Conservation (phyloP, 2,888 invertebrate genomes). For the Gnatocerus cornutus region DNA sequence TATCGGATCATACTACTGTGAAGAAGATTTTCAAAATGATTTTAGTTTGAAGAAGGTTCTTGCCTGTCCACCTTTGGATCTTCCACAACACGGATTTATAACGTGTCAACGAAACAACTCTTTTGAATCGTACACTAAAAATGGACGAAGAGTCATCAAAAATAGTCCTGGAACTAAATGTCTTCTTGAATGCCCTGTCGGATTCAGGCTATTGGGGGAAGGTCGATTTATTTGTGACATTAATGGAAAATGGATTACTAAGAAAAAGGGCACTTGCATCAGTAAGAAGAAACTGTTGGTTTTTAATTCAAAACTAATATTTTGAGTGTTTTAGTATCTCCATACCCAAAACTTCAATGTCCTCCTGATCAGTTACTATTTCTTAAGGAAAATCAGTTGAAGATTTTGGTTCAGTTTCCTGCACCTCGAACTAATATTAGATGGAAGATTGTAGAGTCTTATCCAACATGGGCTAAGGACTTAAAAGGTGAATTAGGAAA, state of each 20-base stretch:
- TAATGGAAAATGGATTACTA: constrained; percentile 71
- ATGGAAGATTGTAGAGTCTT: constrained; percentile 73
- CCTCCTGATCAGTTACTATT: constrained; percentile 71
- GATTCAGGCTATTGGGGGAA: constrained; percentile 70
- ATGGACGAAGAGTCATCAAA: constrained; percentile 64
- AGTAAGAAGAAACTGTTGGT: constrained; percentile 15
- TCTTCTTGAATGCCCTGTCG: constrained; percentile 70
- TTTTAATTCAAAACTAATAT: not conserved
- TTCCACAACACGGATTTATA: constrained; percentile 71
- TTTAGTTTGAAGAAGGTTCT: constrained; percentile 56
- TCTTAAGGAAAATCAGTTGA: not conserved
- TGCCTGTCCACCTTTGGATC: constrained; percentile 69
- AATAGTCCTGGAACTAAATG: constrained; percentile 73
- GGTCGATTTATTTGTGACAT: constrained; percentile 70
- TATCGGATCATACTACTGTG: constrained; percentile 76
- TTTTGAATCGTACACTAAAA: constrained; percentile 56
- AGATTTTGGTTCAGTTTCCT: constrained; percentile 72
- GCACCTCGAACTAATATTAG: constrained; percentile 74
- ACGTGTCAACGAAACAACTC: constrained; percentile 68
- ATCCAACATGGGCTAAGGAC: constrained; percentile 72
- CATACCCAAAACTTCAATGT: constrained; percentile 72
- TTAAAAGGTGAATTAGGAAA: constrained; percentile 71
- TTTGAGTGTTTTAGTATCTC: constrained; percentile 63
- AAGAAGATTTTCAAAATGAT: constrained; percentile 49
- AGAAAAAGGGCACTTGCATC: constrained; percentile 70